phyloP scores from a whole-genome alignment of 2,797 vertebrate genomes.

The Emys orbicularis region DNA sequence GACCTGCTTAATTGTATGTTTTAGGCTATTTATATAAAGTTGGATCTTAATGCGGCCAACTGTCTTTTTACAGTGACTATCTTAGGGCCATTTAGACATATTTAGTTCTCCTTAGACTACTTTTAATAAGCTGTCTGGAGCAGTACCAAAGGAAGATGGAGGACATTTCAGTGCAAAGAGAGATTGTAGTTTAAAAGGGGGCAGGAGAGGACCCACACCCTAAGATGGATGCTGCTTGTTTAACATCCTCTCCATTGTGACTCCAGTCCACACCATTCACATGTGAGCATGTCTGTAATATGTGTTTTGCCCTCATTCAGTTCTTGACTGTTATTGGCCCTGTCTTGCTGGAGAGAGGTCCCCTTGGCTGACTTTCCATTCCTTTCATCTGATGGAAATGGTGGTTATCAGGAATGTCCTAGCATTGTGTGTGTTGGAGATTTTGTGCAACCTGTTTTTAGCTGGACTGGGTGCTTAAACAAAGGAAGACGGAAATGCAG shows the following conservation, averaged over 20 bases:
- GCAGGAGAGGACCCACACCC: not conserved
- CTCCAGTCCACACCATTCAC: not conserved
- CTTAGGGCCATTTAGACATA: not conserved
- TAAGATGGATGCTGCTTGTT: not conserved
- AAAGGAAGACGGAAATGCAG: not conserved
- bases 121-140: conserved; percentile 23
- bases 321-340: not conserved
- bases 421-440: not conserved
- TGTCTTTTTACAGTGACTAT: conserved; percentile 9
- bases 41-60: not conserved
- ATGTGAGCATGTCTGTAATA: not conserved
- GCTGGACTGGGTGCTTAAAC: not conserved
- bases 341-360: not conserved
- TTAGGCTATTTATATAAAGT: not conserved
- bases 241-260: not conserved
- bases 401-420: not conserved
- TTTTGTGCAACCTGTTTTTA: not conserved
- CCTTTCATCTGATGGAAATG: not conserved
- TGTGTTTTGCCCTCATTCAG: not conserved
- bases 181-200: conserved; percentile 6
- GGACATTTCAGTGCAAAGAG: not conserved
- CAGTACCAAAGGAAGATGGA: conserved; percentile 42
- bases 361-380: not conserved
- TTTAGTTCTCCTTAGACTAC: conserved; percentile 4
- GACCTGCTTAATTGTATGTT: not conserved